Evolutionary conservation across 2,888 invertebrate species (phyloP).

Genomic region (Urechis unicinctus): DNA sequence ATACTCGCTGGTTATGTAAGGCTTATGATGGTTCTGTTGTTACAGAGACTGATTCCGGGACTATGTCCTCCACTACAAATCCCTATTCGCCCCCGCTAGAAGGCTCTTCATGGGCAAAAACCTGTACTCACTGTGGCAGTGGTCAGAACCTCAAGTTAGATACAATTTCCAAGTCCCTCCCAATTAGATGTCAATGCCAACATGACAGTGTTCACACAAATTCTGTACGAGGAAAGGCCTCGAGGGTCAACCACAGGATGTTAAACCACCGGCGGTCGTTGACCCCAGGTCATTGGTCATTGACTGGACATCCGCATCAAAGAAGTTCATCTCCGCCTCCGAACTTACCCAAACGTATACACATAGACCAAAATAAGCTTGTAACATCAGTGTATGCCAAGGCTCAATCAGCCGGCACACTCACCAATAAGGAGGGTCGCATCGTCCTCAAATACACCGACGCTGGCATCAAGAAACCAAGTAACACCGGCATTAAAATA

Average conservation of each 20-base stretch:
- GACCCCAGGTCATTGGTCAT: too few species aligned
- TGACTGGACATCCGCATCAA: too few species aligned
- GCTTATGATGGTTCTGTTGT: not conserved
- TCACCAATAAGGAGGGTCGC: not conserved
- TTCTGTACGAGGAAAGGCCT: too few species aligned
- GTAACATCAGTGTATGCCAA: not conserved
- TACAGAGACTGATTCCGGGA: not conserved
- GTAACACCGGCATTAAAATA: not conserved
- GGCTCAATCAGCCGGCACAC: not conserved
- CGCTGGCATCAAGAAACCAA: not conserved
- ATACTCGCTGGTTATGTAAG: not conserved
- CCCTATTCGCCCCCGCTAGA: not conserved
- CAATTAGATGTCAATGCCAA: not conserved
- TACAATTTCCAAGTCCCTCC: too few species aligned
- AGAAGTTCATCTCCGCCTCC: not conserved
- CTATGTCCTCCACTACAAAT: not conserved
- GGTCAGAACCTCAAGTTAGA: not conserved
- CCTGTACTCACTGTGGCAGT: not conserved
- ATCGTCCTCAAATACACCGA: not conserved
- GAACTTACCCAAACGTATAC: not conserved
- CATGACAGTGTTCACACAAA: not conserved
- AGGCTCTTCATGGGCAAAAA: too few species aligned
- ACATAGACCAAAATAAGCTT: not conserved
- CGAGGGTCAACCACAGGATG: not conserved
- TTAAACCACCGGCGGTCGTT: not conserved